phyloP scores from a whole-genome alignment of 2,888 invertebrate genomes.

The Eledone cirrhosa region DNA sequence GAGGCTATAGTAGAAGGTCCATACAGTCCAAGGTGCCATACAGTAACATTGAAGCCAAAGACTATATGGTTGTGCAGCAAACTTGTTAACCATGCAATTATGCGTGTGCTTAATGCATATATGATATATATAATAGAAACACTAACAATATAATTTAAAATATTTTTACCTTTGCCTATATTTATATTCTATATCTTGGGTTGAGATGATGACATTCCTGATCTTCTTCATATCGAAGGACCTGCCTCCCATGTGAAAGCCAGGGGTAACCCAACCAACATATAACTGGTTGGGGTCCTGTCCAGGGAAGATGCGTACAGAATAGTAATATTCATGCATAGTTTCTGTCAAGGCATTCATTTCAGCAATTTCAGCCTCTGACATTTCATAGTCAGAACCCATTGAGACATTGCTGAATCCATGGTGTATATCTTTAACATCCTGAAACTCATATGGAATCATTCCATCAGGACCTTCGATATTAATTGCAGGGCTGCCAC shows the following conservation, averaged over 20 bases:
- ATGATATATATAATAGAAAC: too few relatives aligned
- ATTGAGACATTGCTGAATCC: constrained; percentile 46
- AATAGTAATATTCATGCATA: constrained; percentile 98
- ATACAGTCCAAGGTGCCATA: too few relatives aligned
- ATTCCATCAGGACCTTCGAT: constrained; percentile 52
- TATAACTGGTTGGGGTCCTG: constrained; percentile 95
- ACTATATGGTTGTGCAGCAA: too few relatives aligned
- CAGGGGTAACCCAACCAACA: constrained; percentile 99
- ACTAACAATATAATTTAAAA: background rate
- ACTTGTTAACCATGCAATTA: too few relatives aligned
- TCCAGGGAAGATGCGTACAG: constrained; percentile 85
- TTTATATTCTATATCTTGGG: constrained; percentile 72
- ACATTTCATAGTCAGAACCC: constrained; percentile 57
- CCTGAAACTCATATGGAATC: constrained; percentile 60
- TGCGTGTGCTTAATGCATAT: background rate
- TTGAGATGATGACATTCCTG: constrained; percentile 62
- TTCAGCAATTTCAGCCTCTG: constrained; percentile 58
- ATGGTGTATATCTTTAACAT: constrained; percentile 44
- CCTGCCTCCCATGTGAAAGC: constrained; percentile 73
- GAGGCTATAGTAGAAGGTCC: too few relatives aligned
- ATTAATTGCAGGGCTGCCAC: constrained; percentile 40
- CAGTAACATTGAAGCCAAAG: too few relatives aligned
- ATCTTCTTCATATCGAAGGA: constrained; percentile 64
- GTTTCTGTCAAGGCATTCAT: constrained; percentile 63
- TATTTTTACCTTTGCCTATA: constrained; percentile 71